Conservation (phyloP, 1,140 invertebrate species). For the Eriosoma lanigerum region DNA sequence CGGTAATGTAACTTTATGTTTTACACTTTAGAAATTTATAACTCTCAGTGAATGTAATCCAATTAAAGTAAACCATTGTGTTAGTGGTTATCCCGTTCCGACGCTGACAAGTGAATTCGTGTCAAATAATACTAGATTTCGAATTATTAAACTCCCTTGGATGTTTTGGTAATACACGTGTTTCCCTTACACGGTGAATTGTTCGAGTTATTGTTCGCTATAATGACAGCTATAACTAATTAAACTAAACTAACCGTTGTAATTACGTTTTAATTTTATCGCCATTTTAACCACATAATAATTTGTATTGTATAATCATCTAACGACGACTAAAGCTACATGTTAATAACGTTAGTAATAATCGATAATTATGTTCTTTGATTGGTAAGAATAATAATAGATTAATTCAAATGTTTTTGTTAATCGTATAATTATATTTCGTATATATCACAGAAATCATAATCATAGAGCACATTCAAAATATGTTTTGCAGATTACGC, state of each 20-base stretch:
- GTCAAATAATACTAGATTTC: constrained; percentile 20
- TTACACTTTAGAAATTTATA: not conserved
- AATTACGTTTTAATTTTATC: not conserved
- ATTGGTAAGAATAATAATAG: too few species aligned
- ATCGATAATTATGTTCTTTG: too few species aligned
- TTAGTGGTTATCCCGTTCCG: not conserved
- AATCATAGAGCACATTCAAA: too few species aligned
- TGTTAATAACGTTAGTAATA: too few species aligned
- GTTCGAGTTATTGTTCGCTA: not conserved
- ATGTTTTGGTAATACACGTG: not conserved
- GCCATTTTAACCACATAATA: not conserved
- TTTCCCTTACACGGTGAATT: not conserved
- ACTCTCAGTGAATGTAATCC: not conserved
- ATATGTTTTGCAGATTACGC: too few species aligned
- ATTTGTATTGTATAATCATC: not conserved
- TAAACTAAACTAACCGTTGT: not conserved
- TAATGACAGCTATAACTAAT: not conserved
- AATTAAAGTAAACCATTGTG: not conserved
- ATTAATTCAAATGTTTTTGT: too few species aligned
- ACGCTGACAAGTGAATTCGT: constrained; percentile 21
- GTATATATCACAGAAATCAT: too few species aligned
- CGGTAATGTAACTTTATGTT: not conserved
- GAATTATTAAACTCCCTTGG: not conserved
- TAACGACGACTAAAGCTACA: too few species aligned
- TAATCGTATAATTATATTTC: too few species aligned